Base-by-base conservation (phyloP, 1,140 invertebrate genomes). In the Apis dorsata region DNA sequence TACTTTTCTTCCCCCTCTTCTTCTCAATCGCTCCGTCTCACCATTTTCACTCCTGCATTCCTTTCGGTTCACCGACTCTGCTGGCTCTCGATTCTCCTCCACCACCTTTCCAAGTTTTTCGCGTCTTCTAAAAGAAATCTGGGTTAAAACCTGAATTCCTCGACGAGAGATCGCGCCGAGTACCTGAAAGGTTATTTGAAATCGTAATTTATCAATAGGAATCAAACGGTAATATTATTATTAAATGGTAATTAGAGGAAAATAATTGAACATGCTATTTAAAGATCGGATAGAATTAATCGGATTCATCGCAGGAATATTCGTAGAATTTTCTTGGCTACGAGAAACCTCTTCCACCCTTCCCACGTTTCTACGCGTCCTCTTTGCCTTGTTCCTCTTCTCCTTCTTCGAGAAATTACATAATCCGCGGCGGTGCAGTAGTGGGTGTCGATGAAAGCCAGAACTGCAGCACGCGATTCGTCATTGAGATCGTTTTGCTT, bases 401-500 rank as follows among this genome's bases (percentile, higher is more conserved):
- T 75, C n/a, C 66, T 8, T 17, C 49, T 72, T 77, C 81, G 59
- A 15, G 15, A 51, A 74, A 88, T 88, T 88, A 88, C 28, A 75
- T 88, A 88, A 88, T 77, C 53, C 51, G 62, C 44, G 55, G n/a
- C 24, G 13, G n/a, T 59, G 21, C 62, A 34, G 69, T 81, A 83
- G 87, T 88, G 86, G 86, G 86, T 88, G 86, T 88, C 66, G 87
- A 88, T 88, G 87, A 88, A 83, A 88, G 87, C 86, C 79, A 85
- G 62, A 83, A 78, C 79, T 84, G 80, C 84, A 71, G 80, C 83
- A 88, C 65, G 28, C 65, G 53, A 71, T 66, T 80, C 76, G 86
- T 82, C 86, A 85, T 85, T 87, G 86, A 76, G 24, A 81, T 21
- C n/a, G 66, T 76, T 85, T 66, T 74, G 66, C 51, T 74, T 77